phyloP scores from a whole-genome alignment of 2,797 vertebrate species.

The Microchirus variegatus region DNA sequence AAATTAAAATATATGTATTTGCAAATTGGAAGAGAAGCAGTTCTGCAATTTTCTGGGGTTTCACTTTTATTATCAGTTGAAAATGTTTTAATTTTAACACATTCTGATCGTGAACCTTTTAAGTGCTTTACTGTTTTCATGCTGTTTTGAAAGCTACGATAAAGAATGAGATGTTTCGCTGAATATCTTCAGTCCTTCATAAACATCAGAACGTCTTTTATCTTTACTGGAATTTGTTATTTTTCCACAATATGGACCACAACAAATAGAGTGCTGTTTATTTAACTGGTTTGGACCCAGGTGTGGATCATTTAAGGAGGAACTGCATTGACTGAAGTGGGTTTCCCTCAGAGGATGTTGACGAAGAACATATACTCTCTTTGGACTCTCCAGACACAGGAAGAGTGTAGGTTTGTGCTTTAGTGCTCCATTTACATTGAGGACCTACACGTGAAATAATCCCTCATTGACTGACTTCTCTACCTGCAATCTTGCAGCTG shows the following conservation, averaged over 20 bases:
- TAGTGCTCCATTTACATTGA: constrained; percentile 52
- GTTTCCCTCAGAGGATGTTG: constrained; percentile 22
- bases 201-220: not conserved
- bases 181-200: not conserved
- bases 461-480: constrained; percentile 51
- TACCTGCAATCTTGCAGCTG: constrained; percentile 65
- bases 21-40: too few species aligned
- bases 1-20: constrained; percentile 9
- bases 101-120: not conserved
- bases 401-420: constrained; percentile 41
- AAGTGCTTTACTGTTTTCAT: constrained; percentile 5
- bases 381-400: constrained; percentile 35
- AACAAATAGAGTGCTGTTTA: not conserved
- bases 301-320: not conserved
- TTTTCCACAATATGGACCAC: constrained; percentile 21
- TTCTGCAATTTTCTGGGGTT: too few species aligned
- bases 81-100: constrained; percentile 2
- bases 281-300: not conserved
- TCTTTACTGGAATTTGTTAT: constrained; percentile 4
- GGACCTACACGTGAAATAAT: constrained; percentile 61
- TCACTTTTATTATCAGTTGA: not conserved
- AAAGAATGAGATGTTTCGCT: not conserved
- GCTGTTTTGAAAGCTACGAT: not conserved
- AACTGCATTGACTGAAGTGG: constrained; percentile 9
- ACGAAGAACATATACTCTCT: constrained; percentile 27